Base-by-base conservation (phyloP, 2,797 vertebrate species). In the Gallirallus australis region DNA sequence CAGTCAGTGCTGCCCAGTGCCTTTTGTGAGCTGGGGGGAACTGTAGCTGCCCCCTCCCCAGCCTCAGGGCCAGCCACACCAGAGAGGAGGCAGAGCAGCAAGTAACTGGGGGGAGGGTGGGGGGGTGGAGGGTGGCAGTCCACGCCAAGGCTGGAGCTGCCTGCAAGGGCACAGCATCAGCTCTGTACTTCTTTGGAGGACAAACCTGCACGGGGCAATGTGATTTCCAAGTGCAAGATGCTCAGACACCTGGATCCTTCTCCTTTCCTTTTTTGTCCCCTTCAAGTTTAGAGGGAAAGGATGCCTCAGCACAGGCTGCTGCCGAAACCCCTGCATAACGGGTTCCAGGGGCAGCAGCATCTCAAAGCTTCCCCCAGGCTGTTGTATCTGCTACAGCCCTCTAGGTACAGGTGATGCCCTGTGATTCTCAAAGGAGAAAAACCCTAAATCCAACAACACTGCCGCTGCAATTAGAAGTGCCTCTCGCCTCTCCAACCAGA, bases 291-390 rank as follows among this genome's bases (percentile, higher is more conserved):
- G 27, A 73, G 5, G 27, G 25, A 66, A 73, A 70, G 42, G 37
- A 47, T 7, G 10, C 45, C 40, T 57, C 3, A 1, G 52, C 1
- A 2, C 28, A 86, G 47, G 3, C 13, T 4, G 2, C n/a, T 80
- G 45, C 14, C 35, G 39, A 65, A 92, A 19, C 2, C 3, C 15
- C n/a, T 0, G 0, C 1, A 3, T 21, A 33, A 7, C 0, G 2
- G 11, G 7, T 71, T 23, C 30, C 60, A 35, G 28, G 10, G 60
- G 19, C 18, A 87, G 47, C 52, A 33, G 27, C 3, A 2, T 27
- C 52, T 79, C 45, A 3, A 60, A 77, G 15, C 28, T 66, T 86
- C 39, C 35, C n/a, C 5, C 21, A 69, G 33, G 16, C 65, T 77
- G 20, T 23, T 23, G 23, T 59, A 50, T 16, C 45, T 63, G 15